Evolutionary conservation across 2,888 invertebrate genomes (phyloP).

Genomic region (Smittia aterrima): DNA sequence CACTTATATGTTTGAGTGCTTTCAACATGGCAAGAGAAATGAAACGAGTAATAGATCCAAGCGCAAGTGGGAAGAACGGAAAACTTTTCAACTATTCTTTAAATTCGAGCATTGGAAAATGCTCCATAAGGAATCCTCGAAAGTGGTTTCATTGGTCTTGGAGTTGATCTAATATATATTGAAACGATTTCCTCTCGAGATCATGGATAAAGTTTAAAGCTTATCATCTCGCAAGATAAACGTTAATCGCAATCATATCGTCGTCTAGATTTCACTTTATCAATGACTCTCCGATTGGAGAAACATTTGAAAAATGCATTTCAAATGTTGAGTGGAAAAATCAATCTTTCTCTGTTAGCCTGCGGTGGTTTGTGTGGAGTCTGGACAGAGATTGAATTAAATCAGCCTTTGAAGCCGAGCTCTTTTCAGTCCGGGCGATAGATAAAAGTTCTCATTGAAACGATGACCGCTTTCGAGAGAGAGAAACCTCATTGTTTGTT

Average conservation of each 20-base stretch:
- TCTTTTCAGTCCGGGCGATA: neutral
- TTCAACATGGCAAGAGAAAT: neutral
- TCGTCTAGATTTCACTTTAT: too few relatives aligned
- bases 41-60: neutral
- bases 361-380: neutral
- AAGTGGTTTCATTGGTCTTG: neutral
- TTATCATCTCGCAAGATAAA: too few relatives aligned
- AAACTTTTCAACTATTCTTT: conserved; percentile 11
- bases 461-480: neutral
- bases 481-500: conserved; percentile 25
- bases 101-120: neutral
- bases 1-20: neutral
- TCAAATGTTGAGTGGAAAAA: too few relatives aligned
- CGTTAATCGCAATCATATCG: too few relatives aligned
- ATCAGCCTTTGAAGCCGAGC: conserved; percentile 11
- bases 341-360: too few relatives aligned
- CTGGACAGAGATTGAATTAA: conserved; percentile 26
- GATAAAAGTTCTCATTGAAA: neutral
- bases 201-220: too few relatives aligned
- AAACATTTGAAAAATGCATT: too few relatives aligned
- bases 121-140: neutral
- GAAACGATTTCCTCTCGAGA: too few relatives aligned
- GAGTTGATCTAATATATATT: neutral
- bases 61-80: neutral
- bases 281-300: too few relatives aligned